Conservation (phyloP, 1,140 invertebrate species). For the Meloidogyne hapla region DNA sequence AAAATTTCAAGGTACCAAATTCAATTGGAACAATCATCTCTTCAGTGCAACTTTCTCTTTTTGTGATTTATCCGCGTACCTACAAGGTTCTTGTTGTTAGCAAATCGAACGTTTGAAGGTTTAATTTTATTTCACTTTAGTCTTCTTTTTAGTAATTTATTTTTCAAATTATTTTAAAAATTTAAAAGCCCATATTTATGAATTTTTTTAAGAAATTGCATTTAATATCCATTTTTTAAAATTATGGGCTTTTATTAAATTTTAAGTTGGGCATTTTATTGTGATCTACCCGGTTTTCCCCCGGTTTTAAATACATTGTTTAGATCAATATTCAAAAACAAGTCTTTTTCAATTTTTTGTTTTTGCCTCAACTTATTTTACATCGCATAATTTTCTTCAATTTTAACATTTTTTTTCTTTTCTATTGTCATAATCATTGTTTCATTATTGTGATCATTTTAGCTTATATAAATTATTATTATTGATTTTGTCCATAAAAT, state of each 20-base stretch:
- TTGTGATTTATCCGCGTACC: constrained; percentile 56
- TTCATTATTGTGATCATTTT: constrained; percentile 1
- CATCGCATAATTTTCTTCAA: constrained; percentile 1
- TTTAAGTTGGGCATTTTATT: too few relatives aligned
- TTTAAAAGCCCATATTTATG: neutral
- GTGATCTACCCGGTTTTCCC: too few relatives aligned
- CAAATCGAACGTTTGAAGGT: constrained; percentile 7
- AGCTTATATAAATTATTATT: neutral
- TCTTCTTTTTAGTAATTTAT: neutral
- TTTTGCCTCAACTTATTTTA: neutral
- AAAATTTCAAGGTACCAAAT: constrained; percentile 57
- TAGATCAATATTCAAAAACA: too few relatives aligned
- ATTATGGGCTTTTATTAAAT: neutral
- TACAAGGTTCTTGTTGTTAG: constrained; percentile 25
- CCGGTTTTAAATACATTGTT: too few relatives aligned
- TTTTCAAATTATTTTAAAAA: neutral
- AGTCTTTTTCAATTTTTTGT: neutral
- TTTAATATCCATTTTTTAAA: too few relatives aligned
- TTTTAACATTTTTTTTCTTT: neutral
- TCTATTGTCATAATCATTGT: constrained; percentile 6
- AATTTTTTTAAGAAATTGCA: too few relatives aligned
- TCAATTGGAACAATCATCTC: constrained; percentile 52
- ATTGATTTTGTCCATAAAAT: too few relatives aligned
- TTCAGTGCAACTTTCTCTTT: constrained; percentile 58
- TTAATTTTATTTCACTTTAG: neutral